Base-by-base conservation (phyloP, 2,888 invertebrate species). In the Chymomyza caudatula region DNA sequence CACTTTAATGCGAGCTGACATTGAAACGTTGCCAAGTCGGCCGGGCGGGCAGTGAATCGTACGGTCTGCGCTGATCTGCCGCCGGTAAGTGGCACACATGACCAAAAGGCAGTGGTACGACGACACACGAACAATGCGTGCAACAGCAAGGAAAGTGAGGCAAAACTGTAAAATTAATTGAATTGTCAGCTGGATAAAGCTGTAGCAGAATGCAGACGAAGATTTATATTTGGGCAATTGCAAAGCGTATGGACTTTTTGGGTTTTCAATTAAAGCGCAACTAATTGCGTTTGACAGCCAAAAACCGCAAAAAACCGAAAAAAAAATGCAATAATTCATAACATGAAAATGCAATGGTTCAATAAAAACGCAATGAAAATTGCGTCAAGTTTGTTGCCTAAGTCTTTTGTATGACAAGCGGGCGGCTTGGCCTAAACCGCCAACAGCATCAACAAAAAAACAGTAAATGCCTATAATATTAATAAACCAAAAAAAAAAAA, bases 1-100 rank as follows among this genome's bases (percentile, higher is more conserved):
- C 87, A 85, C 86, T 85, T 86, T 85, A 87, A 87, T 87, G 80
- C 85, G 76, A 86, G 78, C 78, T 87, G 87, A 87, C 87, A 87
- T 87, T 80, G 85, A 82, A 87, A 80, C 85, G 85, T 78, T 83
- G 78, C 47, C 56, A 68, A 61, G 66, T 53, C 19, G 59, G 20
- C 25, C 47, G n/a, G n/a, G n/a, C n/a, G n/a, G n/a, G n/a, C n/a
- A n/a, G n/a, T n/a, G n/a, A n/a, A n/a, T n/a, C n/a, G n/a, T n/a
- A n/a, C 64, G 44, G 67, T 44, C 47, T 43, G 44, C 37, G 54
- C 55, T 19, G n/a, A n/a, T n/a, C 44, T 47, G 29, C 42, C 29
- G 65, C 60, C 68, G 68, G 72, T 76, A 76, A 76, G 72, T 76
- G 69, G 76, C 76, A 76, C 76, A 76, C 61, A 68, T 71, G 17